Evolutionary conservation across 2,797 vertebrate genomes (phyloP).

Genomic region (Artibeus jamaicensis): DNA sequence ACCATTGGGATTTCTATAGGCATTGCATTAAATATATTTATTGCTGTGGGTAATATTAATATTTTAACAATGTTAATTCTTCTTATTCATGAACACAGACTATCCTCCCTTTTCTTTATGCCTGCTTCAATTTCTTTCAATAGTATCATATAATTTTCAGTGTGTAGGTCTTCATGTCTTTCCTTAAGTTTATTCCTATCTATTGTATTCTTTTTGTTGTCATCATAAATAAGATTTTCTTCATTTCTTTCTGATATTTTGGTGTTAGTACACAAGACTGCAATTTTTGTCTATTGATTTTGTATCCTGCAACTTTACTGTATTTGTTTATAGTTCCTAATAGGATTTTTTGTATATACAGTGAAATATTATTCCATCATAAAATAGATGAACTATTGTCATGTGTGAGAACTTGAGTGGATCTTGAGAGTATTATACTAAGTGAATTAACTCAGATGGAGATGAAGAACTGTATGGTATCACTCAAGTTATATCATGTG

Average conservation of each 20-base stretch:
- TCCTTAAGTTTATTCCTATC: background rate
- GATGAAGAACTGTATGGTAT: background rate
- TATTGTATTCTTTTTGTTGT: background rate
- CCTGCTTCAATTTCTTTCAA: background rate
- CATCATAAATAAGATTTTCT: background rate
- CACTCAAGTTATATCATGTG: background rate
- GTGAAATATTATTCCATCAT: background rate
- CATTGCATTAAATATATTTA: background rate
- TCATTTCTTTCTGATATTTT: background rate
- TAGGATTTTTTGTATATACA: background rate
- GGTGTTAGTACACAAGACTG: background rate
- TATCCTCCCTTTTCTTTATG: background rate
- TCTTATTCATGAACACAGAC: background rate
- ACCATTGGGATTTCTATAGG: background rate
- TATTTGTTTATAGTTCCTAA: background rate
- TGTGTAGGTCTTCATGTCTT: background rate
- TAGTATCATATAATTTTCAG: background rate
- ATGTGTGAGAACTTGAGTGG: background rate
- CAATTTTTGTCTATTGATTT: background rate
- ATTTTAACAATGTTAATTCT: background rate
- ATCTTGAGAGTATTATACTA: background rate
- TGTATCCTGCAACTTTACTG: background rate
- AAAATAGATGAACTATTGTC: background rate
- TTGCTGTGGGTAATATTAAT: background rate
- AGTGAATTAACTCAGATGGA: background rate